Base-by-base conservation (phyloP, 1,140 invertebrate species). In the Melanaphis sacchari region DNA sequence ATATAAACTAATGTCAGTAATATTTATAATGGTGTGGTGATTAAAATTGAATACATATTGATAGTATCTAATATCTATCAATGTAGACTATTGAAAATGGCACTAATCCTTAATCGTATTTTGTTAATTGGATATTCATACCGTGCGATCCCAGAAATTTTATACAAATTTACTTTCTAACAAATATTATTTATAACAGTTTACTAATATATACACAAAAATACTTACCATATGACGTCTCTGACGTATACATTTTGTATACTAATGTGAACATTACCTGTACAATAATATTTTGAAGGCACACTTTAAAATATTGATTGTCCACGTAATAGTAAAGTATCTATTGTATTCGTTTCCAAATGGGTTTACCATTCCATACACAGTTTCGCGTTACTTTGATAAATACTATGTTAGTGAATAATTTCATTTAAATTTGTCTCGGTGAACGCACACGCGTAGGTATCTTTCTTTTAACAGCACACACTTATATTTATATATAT, bases 311-410 rank as follows among this genome's bases (percentile, higher is more conserved):
- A 9, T 49, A 46, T 87, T 46, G 43, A 87, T 87, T 87, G 85
- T 87, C 85, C 41, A 87, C 85, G 85, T 87, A 87, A 87, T 66
- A 66, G n/a, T 66, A 76, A 76, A 76, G 15, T n/a, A 49, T 15
- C 18, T 49, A 76, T 76, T 76, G 49, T 87, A 36, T 87, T 87
- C 26, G 1, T 87, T 87, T 46, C 31, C 1, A 43, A 87, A 87
- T 87, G 21, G 22, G 76, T 82, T 22, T 38, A 76, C 59, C 59
- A 15, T 82, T 7, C 21, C 76, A 38, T 38, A 41, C 9, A 18
- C 40, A 43, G 41, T 43, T 43, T 41, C 40, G 26, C 24, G 22
- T 85, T n/a, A 85, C 22, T 85, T 43, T 43, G 84, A 85, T 85
- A 85, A 85, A 41, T 82, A 82, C 7, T 11, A 85, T n/a, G 84